Evolutionary conservation across 2,113 vertebrate genomes (phyloP), one percentile per base, ranked within the genome.

Genomic region (Rhodinocichla rosea): DNA sequence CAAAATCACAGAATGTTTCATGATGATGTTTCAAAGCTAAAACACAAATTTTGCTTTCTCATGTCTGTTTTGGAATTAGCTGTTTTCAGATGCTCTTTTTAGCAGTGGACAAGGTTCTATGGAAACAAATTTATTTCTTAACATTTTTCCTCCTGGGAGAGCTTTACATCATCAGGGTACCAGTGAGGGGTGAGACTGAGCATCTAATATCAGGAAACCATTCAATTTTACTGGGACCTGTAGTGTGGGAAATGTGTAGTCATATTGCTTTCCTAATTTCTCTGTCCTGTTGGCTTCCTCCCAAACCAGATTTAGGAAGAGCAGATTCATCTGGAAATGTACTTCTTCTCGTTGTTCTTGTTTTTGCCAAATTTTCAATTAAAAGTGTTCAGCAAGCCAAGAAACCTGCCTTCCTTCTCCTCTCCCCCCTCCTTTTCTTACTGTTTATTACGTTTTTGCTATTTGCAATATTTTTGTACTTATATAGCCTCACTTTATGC

Each of bases 341-440:
- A 82, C 44, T 90, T 95, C 55, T 82, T 16, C 62, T 88, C 13
- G 5, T 71, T 81, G 23, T 57, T 87, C 67, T 83, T 75, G 18
- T 65, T 80, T 88, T 80, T 94, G 93, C 95, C 96, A 96, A 77
- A 59, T 83, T 90, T 90, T 83, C 94, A 95, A 87, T 95, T 95
- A 92, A 55, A 97, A 90, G 45, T 47, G 19, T 63, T 89, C 53
- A 77, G 45, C 39, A 83, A 77, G 91, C 82, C 93, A 95, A 76
- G 75, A 92, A 92, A 95, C 67, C 53, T 92, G 63, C 20, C 21
- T 80, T 7, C 33, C 17, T 47, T 49, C 40, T 62, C 39, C 0
- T 0, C 13, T 28, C 22, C 10, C 17, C 7, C 9, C 2, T 2
- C 2, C 3, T 10, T 44, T 20, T 63, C 57, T 67, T 30, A 56